These are phyloP conservation scores for Carterocephalus palaemon DNA, from an alignment of 2,888 invertebrate species.

Conservation along the genomic window DNA sequence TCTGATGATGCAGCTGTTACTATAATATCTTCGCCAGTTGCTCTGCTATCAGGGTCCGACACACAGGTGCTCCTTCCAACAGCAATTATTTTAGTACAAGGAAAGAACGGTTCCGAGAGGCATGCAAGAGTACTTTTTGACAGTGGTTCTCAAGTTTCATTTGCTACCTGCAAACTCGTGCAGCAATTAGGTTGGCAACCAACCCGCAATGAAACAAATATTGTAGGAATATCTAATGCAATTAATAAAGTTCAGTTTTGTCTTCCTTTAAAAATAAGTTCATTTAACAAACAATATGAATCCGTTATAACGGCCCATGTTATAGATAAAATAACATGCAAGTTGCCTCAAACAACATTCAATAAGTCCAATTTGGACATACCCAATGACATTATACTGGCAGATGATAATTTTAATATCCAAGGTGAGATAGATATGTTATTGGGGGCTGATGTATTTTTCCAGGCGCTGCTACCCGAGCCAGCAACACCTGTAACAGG, in stretches of 20 bases:
- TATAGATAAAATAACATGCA: slow-evolving; percentile 28
- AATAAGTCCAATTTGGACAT: slow-evolving; percentile 17
- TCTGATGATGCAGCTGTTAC: slow-evolving; percentile 1
- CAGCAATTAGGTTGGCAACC: slow-evolving; percentile 14
- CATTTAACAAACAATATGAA: slow-evolving; percentile 13
- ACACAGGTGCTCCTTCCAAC: slow-evolving; percentile 23
- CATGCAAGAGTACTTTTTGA: slow-evolving; percentile 25
- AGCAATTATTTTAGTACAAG: slow-evolving; percentile 20
- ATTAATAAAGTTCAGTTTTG: slow-evolving; percentile 13
- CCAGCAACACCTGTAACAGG: too few relatives aligned
- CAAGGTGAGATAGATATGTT: slow-evolving; percentile 27
- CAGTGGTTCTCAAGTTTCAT: slow-evolving; percentile 25
- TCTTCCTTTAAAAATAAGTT: slow-evolving; percentile 25
- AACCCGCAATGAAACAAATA: not conserved
- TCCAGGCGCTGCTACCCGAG: slow-evolving; percentile 29
- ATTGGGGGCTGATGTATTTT: slow-evolving; percentile 28
- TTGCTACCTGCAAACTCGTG: slow-evolving; percentile 11
- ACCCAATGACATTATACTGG: slow-evolving; percentile 19
- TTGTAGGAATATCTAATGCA: slow-evolving; percentile 20
- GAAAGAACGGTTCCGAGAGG: slow-evolving; percentile 17
- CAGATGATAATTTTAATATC: slow-evolving; percentile 23
- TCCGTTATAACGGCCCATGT: slow-evolving; percentile 22
- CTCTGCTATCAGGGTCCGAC: not conserved
- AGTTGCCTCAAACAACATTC: slow-evolving; percentile 27
- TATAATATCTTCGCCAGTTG: not conserved